Evolutionary conservation across 2,888 invertebrate species (phyloP).

Genomic region (Branchipolynoe longqiensis): DNA sequence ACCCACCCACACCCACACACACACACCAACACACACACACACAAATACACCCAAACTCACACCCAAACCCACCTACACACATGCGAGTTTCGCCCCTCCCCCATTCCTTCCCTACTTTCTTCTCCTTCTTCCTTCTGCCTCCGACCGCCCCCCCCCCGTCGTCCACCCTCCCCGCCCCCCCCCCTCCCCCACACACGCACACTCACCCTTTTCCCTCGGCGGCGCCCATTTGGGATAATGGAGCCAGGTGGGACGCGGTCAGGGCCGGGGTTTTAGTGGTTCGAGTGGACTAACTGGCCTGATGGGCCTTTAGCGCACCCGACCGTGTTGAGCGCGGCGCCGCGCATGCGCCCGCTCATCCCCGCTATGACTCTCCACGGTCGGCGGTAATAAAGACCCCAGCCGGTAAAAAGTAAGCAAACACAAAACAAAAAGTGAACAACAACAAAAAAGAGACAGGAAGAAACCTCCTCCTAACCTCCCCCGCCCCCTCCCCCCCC

Average conservation of each 20-base stretch:
- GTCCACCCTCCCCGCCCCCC: neutral
- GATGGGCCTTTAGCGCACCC: conserved; percentile 33
- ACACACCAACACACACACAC: neutral
- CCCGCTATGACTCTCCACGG: conserved; percentile 3
- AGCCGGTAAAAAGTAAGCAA: conserved; percentile 5
- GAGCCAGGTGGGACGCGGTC: neutral
- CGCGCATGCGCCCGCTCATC: neutral
- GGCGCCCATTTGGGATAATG: conserved; percentile 6
- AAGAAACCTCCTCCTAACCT: no score
- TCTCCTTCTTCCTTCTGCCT: neutral
- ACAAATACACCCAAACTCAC: neutral
- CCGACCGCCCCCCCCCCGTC: neutral
- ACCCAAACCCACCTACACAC: neutral
- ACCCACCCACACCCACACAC: neutral
- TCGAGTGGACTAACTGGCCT: neutral
- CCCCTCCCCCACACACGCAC: neutral
- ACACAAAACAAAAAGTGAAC: no score
- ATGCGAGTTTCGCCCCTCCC: neutral
- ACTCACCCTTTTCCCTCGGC: neutral
- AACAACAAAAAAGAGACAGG: no score
- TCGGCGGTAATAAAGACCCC: conserved; percentile 22
- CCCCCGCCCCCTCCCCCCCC: no score
- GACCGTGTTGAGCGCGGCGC: neutral
- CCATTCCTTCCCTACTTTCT: neutral
- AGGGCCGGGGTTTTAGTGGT: neutral